These are phyloP conservation scores for Heterochromis multidens DNA, from an alignment of 2,113 vertebrate species.

Conservation along the genomic window DNA sequence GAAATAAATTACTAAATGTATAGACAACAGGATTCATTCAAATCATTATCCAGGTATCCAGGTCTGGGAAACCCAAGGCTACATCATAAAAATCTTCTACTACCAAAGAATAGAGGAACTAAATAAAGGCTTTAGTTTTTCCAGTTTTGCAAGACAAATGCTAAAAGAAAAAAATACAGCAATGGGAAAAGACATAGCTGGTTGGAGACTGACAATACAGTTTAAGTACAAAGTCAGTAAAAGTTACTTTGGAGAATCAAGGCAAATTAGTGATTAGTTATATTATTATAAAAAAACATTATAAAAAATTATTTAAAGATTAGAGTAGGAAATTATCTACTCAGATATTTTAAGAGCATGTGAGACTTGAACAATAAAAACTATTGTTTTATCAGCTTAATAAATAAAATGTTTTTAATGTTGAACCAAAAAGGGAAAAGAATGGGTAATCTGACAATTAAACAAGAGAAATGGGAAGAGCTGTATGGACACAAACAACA, in stretches of 20 bases:
- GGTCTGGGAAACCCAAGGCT: neutral
- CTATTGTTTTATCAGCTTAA: too few species aligned
- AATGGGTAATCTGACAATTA: neutral
- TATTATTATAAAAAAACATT: neutral
- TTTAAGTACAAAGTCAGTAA: neutral
- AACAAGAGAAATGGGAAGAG: neutral
- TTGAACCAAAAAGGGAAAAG: too few species aligned
- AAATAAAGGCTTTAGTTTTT: too few species aligned
- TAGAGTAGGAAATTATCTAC: too few species aligned
- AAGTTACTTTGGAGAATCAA: neutral
- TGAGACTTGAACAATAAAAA: neutral
- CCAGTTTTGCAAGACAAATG: too few species aligned
- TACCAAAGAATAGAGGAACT: neutral
- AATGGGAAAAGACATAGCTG: too few species aligned
- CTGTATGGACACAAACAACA: neutral
- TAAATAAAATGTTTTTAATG: too few species aligned
- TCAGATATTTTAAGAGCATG: too few species aligned
- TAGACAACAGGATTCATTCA: neutral
- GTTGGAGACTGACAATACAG: neutral
- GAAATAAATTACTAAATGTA: neutral
- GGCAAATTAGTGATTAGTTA: neutral
- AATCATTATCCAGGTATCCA: neutral
- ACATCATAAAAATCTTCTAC: neutral
- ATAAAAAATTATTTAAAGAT: too few species aligned
- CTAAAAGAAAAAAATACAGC: too few species aligned